These are phyloP conservation scores for Botia kubotai DNA, from an alignment of 2,797 vertebrate genomes.

Conservation along the genomic window DNA sequence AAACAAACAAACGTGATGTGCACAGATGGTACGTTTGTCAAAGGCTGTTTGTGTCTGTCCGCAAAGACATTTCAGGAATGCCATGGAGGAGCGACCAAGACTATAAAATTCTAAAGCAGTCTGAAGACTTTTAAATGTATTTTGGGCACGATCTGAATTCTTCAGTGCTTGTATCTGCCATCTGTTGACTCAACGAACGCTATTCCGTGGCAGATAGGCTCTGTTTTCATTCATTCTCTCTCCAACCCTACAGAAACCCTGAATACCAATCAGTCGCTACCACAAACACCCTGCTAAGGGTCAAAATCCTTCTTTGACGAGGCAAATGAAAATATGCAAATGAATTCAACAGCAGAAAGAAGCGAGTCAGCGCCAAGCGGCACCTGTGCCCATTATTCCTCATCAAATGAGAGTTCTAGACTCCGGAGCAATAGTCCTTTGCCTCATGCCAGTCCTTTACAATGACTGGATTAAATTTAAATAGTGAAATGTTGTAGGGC, in stretches of 20 bases:
- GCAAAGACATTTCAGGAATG: constrained; percentile 14
- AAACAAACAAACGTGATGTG: neutral
- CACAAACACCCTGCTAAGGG: constrained; percentile 22
- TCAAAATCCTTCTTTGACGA: constrained; percentile 40
- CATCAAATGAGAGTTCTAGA: constrained; percentile 16
- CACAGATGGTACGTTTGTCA: constrained; percentile 24
- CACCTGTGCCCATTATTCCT: constrained; percentile 37
- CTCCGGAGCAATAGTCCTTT: constrained; percentile 8
- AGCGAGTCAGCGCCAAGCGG: constrained; percentile 4
- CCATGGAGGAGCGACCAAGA: neutral
- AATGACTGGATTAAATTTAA: constrained; percentile 33
- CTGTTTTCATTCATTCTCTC: constrained; percentile 37
- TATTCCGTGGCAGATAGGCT: constrained; percentile 3
- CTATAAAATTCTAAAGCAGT: constrained; percentile 8
- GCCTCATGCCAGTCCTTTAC: constrained; percentile 25
- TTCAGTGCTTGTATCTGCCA: constrained; percentile 11
- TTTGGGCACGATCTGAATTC: neutral
- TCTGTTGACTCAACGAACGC: constrained; percentile 42
- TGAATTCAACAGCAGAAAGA: constrained; percentile 26
- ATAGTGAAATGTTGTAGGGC: constrained; percentile 22
- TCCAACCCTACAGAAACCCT: constrained; percentile 14
- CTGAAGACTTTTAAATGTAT: neutral
- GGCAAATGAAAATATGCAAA: constrained; percentile 52
- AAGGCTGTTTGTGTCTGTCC: constrained; percentile 31
- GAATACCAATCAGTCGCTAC: constrained; percentile 42